phyloP scores from a whole-genome alignment of 2,888 invertebrate genomes.

The Eueremaeus valkanovi region DNA sequence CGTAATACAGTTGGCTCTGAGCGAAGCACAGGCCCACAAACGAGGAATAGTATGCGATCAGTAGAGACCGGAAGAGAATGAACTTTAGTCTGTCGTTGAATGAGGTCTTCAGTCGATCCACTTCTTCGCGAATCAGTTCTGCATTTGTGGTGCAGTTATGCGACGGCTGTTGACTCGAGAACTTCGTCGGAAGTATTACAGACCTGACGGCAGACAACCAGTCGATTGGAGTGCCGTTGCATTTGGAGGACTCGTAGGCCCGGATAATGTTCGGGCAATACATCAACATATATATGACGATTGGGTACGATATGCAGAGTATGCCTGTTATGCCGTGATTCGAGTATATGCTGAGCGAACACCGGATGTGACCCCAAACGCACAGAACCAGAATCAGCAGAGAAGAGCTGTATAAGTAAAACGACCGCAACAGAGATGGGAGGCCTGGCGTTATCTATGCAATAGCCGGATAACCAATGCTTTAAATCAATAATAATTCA shows the following conservation, averaged over 20 bases:
- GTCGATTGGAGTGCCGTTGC: neutral
- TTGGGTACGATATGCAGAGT: conserved; percentile 40
- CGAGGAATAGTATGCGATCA: conserved; percentile 81
- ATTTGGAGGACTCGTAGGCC: conserved; percentile 36
- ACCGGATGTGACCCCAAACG: conserved; percentile 13
- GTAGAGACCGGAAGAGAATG: conserved; percentile 74
- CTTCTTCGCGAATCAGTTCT: conserved; percentile 67
- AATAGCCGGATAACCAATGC: neutral
- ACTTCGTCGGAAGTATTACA: conserved; percentile 34
- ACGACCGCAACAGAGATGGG: conserved; percentile 14
- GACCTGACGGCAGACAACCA: neutral
- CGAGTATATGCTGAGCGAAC: conserved; percentile 31
- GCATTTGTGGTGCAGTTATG: conserved; percentile 54
- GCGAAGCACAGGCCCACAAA: conserved; percentile 86
- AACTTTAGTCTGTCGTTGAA: conserved; percentile 85
- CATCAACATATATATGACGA: conserved; percentile 41
- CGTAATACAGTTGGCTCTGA: conserved; percentile 66
- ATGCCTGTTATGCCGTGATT: conserved; percentile 37
- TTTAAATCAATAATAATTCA: neutral
- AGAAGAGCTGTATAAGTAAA: conserved; percentile 34
- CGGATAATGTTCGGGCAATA: conserved; percentile 41
- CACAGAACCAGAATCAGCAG: conserved; percentile 22
- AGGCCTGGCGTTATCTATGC: conserved; percentile 36
- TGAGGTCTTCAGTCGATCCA: conserved; percentile 74
- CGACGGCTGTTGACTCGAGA: conserved; percentile 34